Percentiles rank a stretch among this genome's conserved stretches.
Conservation (phyloP, 2,888 invertebrate species). For the Augiades crinisus region DNA sequence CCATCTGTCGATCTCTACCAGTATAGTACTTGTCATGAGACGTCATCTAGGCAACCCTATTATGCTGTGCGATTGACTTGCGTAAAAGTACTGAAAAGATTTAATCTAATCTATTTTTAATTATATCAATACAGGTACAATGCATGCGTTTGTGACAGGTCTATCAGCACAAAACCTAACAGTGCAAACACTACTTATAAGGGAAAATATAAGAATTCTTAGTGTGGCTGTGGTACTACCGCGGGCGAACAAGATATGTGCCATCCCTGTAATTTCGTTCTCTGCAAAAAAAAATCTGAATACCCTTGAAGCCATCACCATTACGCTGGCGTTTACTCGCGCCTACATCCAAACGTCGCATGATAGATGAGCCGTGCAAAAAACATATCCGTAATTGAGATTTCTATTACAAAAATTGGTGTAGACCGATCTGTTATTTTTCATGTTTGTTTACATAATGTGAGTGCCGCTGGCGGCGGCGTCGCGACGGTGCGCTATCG, state of each 20-base stretch:
- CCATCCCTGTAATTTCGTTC: neutral
- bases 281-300: neutral
- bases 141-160: no score
- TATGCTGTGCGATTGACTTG: conserved; percentile 68
- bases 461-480: conserved; percentile 71
- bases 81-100: conserved; percentile 51
- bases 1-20: conserved; percentile 76
- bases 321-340: neutral
- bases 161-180: no score
- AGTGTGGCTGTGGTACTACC: conserved; percentile 3
- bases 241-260: neutral
- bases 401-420: conserved; percentile 79
- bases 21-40: conserved; percentile 70
- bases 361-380: conserved; percentile 75
- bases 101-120: no score
- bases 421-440: conserved; percentile 62
- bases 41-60: conserved; percentile 68
- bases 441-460: conserved; percentile 77
- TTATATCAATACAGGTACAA: no score
- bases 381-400: conserved; percentile 79
- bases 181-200: no score
- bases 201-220: no score
- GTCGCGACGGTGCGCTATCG: conserved; percentile 68
- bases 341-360: conserved; percentile 46
- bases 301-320: neutral